Percentiles rank a stretch among this genome's conserved stretches.
Conservation (phyloP, 1,140 invertebrate genomes). For the Mesaphorura yosii region DNA sequence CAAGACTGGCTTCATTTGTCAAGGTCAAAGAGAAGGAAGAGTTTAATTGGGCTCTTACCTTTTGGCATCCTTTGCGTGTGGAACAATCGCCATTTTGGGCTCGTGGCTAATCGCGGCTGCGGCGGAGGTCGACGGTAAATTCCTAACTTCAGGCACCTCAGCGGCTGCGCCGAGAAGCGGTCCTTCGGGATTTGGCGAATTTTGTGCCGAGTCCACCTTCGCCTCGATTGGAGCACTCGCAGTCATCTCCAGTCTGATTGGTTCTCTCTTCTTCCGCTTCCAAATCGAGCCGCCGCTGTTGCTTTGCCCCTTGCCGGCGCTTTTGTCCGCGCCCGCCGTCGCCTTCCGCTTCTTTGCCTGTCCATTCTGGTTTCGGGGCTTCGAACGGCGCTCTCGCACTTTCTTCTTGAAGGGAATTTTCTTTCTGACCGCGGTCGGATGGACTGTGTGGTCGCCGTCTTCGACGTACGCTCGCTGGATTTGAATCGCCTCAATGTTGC, state of each 20-base stretch:
- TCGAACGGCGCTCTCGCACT: constrained; percentile 46
- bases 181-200: not conserved
- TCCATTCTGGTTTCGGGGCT: constrained; percentile 3
- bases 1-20: not conserved
- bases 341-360: constrained; percentile 11
- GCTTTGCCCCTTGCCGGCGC: not conserved
- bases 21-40: not conserved
- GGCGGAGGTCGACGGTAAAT: not conserved
- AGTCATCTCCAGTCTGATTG: not conserved
- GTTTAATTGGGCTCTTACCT: not conserved
- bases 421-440: constrained; percentile 55
- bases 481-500: constrained; percentile 31
- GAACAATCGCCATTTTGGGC: constrained; percentile 25
- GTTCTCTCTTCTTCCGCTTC: constrained; percentile 3
- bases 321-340: not conserved
- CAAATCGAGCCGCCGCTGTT: constrained; percentile 6
- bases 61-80: constrained; percentile 21
- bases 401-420: constrained; percentile 63
- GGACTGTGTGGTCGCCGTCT: constrained; percentile 48
- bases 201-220: not conserved
- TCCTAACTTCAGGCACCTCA: too few species aligned
- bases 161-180: not conserved
- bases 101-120: constrained; percentile 12
- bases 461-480: constrained; percentile 28
- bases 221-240: not conserved